Evolutionary conservation across 2,888 invertebrate species (phyloP), one percentile per base, ranked within the genome.

Genomic region (Plebejus anna): DNA sequence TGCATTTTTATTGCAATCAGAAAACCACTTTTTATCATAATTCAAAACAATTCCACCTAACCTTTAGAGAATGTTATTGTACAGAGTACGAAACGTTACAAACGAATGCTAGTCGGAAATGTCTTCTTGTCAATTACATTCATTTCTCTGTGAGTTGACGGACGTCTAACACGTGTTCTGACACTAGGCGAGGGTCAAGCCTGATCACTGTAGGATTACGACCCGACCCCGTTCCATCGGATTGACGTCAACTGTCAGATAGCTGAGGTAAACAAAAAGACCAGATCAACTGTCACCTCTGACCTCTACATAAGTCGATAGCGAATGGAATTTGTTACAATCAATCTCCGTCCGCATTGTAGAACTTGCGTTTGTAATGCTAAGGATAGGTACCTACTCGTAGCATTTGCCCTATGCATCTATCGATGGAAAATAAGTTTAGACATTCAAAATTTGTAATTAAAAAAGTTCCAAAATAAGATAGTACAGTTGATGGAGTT

Each of bases 201-300:
- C 32, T 51, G 72, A 76, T 77, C 73, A 70, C 38, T 70, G 75
- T 79, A 78, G 80, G 82, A 81, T 80, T 81, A 80, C 77, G 80
- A 79, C 79, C 81, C 81, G 81, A 80, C 77, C 79, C 78, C 72
- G 76, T 86, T 87, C 86, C 78, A 57, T 78, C 89, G 90, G 81
- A 86, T 89, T 91, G 91, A 92, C 93, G 92, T 92, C 90, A 90
- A 89, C 86, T 87, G 89, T 89, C 89, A 85, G 91, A 92, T 91
- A 90, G 84, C 77, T 83, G 79, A 84, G 83, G 87, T 89, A 89
- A 91, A 90, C 89, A 90, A 89, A 88, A 87, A 86, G 85, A 84
- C 84, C 84, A 83, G 83, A 86, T 85, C 84, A 78, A 79, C 78
- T 71, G 71, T 78, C 78, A 80, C 79, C 80, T 79, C 75, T 75